phyloP scores from a whole-genome alignment of 2,113 vertebrate species.

The Xerus inauris region DNA sequence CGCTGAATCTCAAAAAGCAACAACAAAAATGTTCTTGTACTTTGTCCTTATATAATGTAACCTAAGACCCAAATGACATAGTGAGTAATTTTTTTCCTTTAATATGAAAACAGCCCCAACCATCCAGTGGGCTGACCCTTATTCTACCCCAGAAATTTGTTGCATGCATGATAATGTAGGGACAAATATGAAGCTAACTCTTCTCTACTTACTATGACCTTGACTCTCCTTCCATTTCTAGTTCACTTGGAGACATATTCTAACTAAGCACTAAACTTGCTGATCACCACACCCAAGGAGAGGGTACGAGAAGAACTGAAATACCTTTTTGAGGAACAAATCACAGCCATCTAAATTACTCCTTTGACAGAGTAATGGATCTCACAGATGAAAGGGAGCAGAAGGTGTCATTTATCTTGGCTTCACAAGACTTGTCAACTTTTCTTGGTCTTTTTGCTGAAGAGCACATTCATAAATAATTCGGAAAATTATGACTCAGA shows the following conservation, averaged over 20 bases:
- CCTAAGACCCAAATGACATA: background rate
- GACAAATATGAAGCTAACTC: background rate
- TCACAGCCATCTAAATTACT: slow-evolving; percentile 68
- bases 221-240: background rate
- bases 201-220: background rate
- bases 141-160: background rate
- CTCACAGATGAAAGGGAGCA: slow-evolving; percentile 64
- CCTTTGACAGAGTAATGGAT: slow-evolving; percentile 69
- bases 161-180: too few species aligned
- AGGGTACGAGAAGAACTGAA: slow-evolving; percentile 49
- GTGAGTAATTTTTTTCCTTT: background rate
- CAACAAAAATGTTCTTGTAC: background rate
- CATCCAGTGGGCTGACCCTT: background rate
- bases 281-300: slow-evolving; percentile 45
- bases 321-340: slow-evolving; percentile 66
- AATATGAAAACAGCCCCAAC: background rate
- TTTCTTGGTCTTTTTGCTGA: slow-evolving; percentile 71
- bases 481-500: slow-evolving; percentile 76
- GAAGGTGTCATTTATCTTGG: slow-evolving; percentile 72
- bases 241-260: background rate
- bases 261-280: background rate
- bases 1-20: background rate
- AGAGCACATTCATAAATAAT: slow-evolving; percentile 77
- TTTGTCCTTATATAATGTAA: background rate
- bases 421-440: slow-evolving; percentile 71